Evolutionary conservation across 2,888 invertebrate genomes (phyloP).

Genomic region (Vannuccia rotundouncinata): DNA sequence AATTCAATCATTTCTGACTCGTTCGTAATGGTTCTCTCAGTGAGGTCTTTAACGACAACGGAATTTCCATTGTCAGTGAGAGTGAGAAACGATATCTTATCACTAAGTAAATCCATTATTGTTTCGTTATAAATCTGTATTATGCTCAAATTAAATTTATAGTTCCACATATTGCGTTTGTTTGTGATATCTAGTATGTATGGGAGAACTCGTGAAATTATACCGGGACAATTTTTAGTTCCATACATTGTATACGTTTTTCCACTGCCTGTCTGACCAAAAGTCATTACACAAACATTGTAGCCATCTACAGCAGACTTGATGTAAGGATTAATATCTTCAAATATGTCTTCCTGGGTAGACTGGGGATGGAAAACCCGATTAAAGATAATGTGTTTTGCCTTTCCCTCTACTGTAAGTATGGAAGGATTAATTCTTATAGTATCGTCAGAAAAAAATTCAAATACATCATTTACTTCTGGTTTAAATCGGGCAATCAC

Average conservation of each 20-base stretch:
- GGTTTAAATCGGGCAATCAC: constrained; percentile 31
- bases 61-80: constrained; percentile 12
- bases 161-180: constrained; percentile 13
- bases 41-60: constrained; percentile 20
- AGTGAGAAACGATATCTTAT: constrained; percentile 1
- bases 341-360: constrained; percentile 13
- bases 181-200: constrained; percentile 8
- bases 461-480: constrained; percentile 31
- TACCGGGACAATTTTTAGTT: constrained; percentile 26
- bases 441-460: constrained; percentile 6
- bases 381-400: constrained; percentile 12
- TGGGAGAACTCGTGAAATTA: constrained; percentile 14
- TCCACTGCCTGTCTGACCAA: constrained; percentile 34
- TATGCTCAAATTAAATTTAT: constrained; percentile 19
- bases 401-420: not conserved
- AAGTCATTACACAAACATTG: constrained; percentile 32
- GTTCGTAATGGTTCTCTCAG: constrained; percentile 4
- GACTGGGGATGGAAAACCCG: constrained; percentile 18
- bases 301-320: constrained; percentile 31
- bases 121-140: constrained; percentile 34
- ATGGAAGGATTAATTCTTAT: constrained; percentile 13
- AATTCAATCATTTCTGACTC: constrained; percentile 1
- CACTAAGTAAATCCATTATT: constrained; percentile 23
- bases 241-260: constrained; percentile 34
- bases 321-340: constrained; percentile 23